Percentiles rank a stretch among this genome's conserved stretches.
These are phyloP conservation scores for Odontamblyopus rebecca DNA, from an alignment of 2,797 vertebrate species.

Conservation along the genomic window DNA sequence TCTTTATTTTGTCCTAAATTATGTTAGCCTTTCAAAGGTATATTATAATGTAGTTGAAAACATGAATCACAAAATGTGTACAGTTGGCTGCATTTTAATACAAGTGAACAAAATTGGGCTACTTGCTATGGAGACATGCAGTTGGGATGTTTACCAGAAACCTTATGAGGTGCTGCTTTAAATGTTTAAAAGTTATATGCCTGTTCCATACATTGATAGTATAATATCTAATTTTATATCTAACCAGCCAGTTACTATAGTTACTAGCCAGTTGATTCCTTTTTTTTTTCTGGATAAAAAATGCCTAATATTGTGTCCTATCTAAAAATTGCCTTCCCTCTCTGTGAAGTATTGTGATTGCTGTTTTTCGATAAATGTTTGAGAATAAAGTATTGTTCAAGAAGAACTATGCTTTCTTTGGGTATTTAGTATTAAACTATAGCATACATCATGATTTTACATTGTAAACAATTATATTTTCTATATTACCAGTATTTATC, in stretches of 20 bases:
- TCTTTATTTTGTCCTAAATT: constrained; percentile 4
- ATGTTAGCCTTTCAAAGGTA: constrained; percentile 6
- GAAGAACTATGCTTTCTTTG: no score
- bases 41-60: not conserved
- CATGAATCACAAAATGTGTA: not conserved
- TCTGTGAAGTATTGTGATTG: not conserved
- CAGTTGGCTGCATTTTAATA: not conserved
- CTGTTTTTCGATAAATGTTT: not conserved
- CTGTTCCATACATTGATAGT: no score
- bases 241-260: no score
- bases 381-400: no score
- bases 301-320: not conserved
- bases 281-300: not conserved
- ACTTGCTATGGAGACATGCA: not conserved
- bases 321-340: not conserved
- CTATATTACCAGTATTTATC: no score
- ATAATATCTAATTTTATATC: no score
- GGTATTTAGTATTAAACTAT: no score
- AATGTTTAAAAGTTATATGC: no score
- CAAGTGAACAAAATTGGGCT: not conserved
- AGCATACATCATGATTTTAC: no score
- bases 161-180: no score
- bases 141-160: no score
- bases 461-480: no score
- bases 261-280: not conserved